These are phyloP conservation scores for Phodopus roborovskii DNA, from an alignment of 2,113 vertebrate species.

Conservation along the genomic window DNA sequence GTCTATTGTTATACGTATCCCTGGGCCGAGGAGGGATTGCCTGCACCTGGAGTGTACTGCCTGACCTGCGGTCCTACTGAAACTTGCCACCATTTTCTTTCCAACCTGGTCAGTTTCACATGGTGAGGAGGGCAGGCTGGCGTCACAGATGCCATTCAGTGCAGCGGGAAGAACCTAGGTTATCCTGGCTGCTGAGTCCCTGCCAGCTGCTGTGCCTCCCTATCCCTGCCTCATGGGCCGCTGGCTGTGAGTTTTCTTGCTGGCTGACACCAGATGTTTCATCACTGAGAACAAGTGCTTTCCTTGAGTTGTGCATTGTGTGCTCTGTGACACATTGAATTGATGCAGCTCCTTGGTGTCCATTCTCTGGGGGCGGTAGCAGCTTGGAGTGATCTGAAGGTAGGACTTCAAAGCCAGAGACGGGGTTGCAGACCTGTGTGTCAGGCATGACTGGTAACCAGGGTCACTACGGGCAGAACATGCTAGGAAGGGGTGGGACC, in stretches of 20 bases:
- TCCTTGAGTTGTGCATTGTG: neutral
- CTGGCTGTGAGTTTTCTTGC: neutral
- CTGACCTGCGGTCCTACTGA: neutral
- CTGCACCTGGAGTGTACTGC: neutral
- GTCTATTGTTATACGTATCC: neutral
- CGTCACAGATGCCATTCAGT: neutral
- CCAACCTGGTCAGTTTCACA: neutral
- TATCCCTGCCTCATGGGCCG: fast-evolving
- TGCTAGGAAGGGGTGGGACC: neutral
- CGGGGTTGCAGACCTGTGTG: neutral
- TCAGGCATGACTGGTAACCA: neutral
- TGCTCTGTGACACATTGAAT: neutral
- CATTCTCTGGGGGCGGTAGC: neutral
- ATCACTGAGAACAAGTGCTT: neutral
- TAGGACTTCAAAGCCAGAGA: neutral
- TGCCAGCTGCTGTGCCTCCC: neutral
- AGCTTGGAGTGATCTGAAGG: neutral
- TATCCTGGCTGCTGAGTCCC: neutral
- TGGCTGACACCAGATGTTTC: neutral
- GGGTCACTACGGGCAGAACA: fast-evolving
- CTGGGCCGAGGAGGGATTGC: neutral
- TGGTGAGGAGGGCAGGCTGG: neutral
- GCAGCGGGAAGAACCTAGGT: neutral
- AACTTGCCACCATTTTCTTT: neutral
- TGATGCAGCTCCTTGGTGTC: neutral